Base-by-base conservation (phyloP, 2,113 vertebrate species). In the Myiopsitta monachus region DNA sequence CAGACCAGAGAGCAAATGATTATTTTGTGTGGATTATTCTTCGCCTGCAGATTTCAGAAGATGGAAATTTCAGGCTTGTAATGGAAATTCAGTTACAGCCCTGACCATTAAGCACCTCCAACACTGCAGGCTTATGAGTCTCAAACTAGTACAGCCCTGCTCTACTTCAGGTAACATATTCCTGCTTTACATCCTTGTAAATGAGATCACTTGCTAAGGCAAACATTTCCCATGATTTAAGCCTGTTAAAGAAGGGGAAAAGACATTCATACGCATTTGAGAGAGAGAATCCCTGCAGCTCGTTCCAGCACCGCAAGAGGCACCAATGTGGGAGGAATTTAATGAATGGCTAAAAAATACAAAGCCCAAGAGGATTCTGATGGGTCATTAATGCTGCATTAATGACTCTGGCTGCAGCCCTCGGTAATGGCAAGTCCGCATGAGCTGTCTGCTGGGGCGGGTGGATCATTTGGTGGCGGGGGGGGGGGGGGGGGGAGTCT, bases 391-490 rank as follows among this genome's bases (percentile, higher is more conserved):
- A 16, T 14, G 57, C 41, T 5, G 6, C 33, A 0, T 1, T 10
- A 43, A 30, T 1, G 73, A 23, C 6, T 18, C 69, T 3, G 47
- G 49, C 51, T 17, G 68, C 59, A 64, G 38, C 7, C 13, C 44
- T 24, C 3, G 86, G 52, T 46, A 47, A 39, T 0, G 14, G 23
- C 67, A 12, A 8, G 12, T 19, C 63, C 78, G 12, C 33, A 77
- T 18, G 5, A 3, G 76, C n/a, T 84, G 30, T 61, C 24, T 15
- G 43, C 7, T 36, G 52, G 59, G 70, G 41, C 1, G 2, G 27
- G 69, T 26, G 66, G 27, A 12, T 44, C 5, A 0, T 18, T 4
- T 1, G 3, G 6, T 4, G 24, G n/a, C n/a, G n/a, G n/a, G n/a
- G n/a, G n/a, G n/a, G n/a, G n/a, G n/a, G n/a, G n/a, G n/a, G n/a